Base-by-base conservation (phyloP, 2,888 invertebrate genomes). In the Patella caerulea region DNA sequence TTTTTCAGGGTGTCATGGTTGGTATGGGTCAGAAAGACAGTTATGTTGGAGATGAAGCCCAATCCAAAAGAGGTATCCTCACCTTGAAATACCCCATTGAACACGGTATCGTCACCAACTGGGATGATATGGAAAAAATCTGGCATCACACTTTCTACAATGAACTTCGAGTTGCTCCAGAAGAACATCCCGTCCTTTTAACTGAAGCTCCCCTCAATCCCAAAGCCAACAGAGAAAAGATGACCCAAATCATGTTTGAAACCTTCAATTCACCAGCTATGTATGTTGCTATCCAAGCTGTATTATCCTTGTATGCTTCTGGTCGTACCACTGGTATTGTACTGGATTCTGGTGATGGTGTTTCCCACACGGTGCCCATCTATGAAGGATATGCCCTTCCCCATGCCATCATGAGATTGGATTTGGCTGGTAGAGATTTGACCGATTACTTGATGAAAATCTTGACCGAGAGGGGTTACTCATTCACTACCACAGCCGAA, bases 251-350 rank as follows among this genome's bases (percentile, higher is more conserved):
- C 83, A 89, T 86, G 88, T 88, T 87, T 74, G 88, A 89, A 93
- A 95, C 95, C 83, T 93, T 93, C 92, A 93, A 92, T 90, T 90
- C 92, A 87, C 96, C 96, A 82, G 96, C 96, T 87, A 96, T 96
- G 96, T 96, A 96, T 93, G 96, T 97, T 80, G 96, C 96, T 92
- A 97, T 97, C 94, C 97, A 97, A 93, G 97, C 97, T 86, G 97
- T 97, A 83, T 94, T 97, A 87, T 96, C 97, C 86, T 94, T 97
- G 91, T 97, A 97, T 93, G 97, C 97, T 83, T 97, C 97, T 92
- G 97, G 97, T 91, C 95, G 97, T 93, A 97, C 97, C 93, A 97
- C 97, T 86, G 97, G 97, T 93, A 96, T 97, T 91, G 97, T 97
- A 84, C 93, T 97, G 91, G 97, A 97, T 93, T 96, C 96, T 82